Evolutionary conservation across 2,888 invertebrate species (phyloP), one percentile per base, ranked within the genome.

Genomic region (Sarcophaga subvicina): DNA sequence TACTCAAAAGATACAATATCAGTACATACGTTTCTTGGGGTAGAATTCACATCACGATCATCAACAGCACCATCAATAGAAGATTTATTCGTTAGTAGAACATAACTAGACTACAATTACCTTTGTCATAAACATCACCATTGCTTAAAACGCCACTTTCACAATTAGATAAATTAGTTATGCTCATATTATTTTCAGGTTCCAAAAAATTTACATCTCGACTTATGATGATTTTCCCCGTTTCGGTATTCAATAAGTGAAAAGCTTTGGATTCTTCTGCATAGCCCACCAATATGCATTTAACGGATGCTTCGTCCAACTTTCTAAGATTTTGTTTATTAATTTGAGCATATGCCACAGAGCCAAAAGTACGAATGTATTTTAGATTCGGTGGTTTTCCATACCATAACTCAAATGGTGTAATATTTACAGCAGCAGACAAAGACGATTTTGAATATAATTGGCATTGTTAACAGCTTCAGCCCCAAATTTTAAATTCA

Each of bases 401-500:
- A 64, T 60, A 22, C 75, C 75, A 49, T 64, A 37, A 37, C 37
- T 37, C 37, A 37, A 37, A 37, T 37, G 37, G 37, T 8, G 8
- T 37, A 37, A 37, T 1, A 10, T 25, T 81, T 17, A 70, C 63
- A 14, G 45, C 75, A 22, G 63, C 71, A 49, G 75, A 75, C 10
- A 62, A 63, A 20, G 49, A 37, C 69, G 70, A 47, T 72, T 80
- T 27, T 80, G 72, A 45, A 73, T 67, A 22, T 80, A 73, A 47
- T 73, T 80, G 0, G 82, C 66, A 20, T 20, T 20, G 20, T 25
- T 83, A 12, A 83, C 62, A n/a, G 72, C 77, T 25, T 83, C 77
- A 60, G 64, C 77, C 77, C 77, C 77, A 47, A 72, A 77, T 66
- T 71, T 77, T 4, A 83, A 60, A 2, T 83, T 17, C 20, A 71